Conservation (phyloP, 2,888 invertebrate genomes). For the Glaucopsyche alexis region DNA sequence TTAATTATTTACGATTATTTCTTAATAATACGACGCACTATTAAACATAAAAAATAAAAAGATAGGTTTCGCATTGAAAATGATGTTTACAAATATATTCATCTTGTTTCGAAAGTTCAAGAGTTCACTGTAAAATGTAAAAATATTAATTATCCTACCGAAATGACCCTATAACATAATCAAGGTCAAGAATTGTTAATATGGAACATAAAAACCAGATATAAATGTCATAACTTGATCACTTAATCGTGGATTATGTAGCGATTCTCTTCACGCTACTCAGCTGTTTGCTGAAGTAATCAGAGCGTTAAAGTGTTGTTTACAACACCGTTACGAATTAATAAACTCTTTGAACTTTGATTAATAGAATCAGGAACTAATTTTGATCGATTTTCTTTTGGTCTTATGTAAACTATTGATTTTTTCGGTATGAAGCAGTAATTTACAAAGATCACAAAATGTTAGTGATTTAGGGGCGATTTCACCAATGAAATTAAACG, state of each 20-base stretch:
- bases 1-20: too few relatives aligned
- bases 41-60: too few relatives aligned
- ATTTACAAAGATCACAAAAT: too few relatives aligned
- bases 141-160: too few relatives aligned
- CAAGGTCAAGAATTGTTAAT: conserved; percentile 2
- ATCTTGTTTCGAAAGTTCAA: too few relatives aligned
- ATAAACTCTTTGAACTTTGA: conserved; percentile 1
- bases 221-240: conserved; percentile 13
- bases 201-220: neutral
- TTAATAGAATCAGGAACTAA: conserved; percentile 21
- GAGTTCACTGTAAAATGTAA: too few relatives aligned
- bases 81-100: too few relatives aligned
- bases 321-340: conserved; percentile 18
- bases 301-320: conserved; percentile 20
- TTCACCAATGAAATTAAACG: too few relatives aligned
- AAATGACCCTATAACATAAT: neutral
- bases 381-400: conserved; percentile 9
- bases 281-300: neutral
- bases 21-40: too few relatives aligned
- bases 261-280: neutral
- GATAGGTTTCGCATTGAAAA: too few relatives aligned
- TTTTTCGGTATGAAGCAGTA: neutral
- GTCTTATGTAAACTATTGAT: conserved; percentile 3
- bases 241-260: neutral
- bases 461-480: too few relatives aligned